Evolutionary conservation across 2,797 vertebrate genomes (phyloP), one percentile per base, ranked within the genome.

Genomic region (Buphagus erythrorhynchus): DNA sequence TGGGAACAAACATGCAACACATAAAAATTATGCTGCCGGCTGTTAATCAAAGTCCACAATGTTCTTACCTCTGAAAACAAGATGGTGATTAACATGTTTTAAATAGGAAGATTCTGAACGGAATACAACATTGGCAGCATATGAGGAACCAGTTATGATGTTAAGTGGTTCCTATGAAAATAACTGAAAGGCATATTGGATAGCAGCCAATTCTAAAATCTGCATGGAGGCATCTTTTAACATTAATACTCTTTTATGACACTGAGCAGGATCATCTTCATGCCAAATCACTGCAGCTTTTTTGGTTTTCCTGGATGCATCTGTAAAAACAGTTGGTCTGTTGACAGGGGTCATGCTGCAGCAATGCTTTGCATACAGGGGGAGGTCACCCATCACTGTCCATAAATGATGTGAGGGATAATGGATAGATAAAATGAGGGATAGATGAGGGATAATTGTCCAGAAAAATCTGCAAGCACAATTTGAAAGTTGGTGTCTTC

Each of bases 361-460:
- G 11, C 2, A 3, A 21, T 0, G 4, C 11, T 63, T 43, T n/a
- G 15, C 11, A 9, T 63, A 9, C 21, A n/a, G 15, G 10, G 7
- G 21, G 29, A 24, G 4, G 29, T 43, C 24, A 43, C 10, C 40
- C 29, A 63, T n/a, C 10, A 12, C 29, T 13, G 6, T 63, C 29
- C 29, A 43, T 43, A n/a, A 43, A 63, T 14, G 0, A 63, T 24
- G 15, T 24, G 29, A 63, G 29, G 21, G 21, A 62, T 24, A n/a
- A 43, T 62, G 61, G 29, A 43, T n/a, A 42, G 29, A 24, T 63
- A 43, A 28, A 49, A 28, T 49, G 48, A 49, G 16, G 46, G 46
- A 48, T 26, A 28, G 15, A 49, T 6, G 26, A 49, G 16, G 25
- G 15, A 16, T 49, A 49, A n/a, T 24, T n/a, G 21, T n/a, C 21